Evolutionary conservation across 2,113 vertebrate species (phyloP).

Genomic region (Rana temporaria): DNA sequence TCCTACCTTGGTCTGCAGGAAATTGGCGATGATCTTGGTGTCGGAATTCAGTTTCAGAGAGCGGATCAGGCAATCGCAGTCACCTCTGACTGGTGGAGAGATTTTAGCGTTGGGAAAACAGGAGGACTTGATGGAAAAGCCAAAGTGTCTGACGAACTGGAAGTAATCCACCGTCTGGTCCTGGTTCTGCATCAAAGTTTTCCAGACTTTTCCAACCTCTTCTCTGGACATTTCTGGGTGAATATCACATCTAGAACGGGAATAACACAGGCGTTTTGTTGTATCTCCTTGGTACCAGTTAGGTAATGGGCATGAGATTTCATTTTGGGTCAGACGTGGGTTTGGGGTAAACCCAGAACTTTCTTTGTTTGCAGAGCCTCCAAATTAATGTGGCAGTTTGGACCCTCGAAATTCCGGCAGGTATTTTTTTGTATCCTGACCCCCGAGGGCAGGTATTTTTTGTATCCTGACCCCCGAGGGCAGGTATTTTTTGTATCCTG

Average conservation of each 20-base stretch:
- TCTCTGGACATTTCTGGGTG: conserved; percentile 43
- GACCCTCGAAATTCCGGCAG: too few species aligned
- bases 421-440: neutral
- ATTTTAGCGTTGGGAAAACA: conserved; percentile 58
- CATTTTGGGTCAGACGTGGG: too few species aligned
- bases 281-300: too few species aligned
- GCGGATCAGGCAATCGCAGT: conserved; percentile 55
- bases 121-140: conserved; percentile 54
- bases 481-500: too few species aligned
- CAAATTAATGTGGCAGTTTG: too few species aligned
- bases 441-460: too few species aligned
- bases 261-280: neutral
- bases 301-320: too few species aligned
- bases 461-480: too few species aligned
- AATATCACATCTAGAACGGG: conserved; percentile 38
- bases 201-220: conserved; percentile 51
- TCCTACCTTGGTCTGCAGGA: conserved; percentile 52
- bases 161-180: conserved; percentile 52
- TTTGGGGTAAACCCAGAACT: too few species aligned
- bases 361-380: too few species aligned
- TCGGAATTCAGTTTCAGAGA: conserved; percentile 59
- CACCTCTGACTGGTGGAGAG: conserved; percentile 54
- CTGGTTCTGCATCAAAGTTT: conserved; percentile 50
- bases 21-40: conserved; percentile 51
- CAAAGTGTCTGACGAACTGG: conserved; percentile 57